Conservation (phyloP, 2,113 vertebrate species). For the Sphaerodactylus townsendi region DNA sequence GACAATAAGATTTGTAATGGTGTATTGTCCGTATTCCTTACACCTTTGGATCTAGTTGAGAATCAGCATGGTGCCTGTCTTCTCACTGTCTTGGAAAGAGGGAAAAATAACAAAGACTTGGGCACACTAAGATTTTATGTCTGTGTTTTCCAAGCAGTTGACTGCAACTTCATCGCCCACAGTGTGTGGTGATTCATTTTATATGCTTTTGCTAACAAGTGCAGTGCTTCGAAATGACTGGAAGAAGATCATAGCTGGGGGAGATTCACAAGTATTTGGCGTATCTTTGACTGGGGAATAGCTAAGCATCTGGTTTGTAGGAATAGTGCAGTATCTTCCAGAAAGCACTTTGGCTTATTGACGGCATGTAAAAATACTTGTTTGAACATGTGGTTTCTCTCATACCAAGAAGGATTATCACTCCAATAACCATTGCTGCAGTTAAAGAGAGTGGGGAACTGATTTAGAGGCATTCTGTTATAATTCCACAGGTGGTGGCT, state of each 20-base stretch:
- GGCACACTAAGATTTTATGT: neutral
- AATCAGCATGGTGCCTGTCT: too few species aligned
- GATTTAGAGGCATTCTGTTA: neutral
- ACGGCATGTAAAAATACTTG: neutral
- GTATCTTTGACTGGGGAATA: neutral
- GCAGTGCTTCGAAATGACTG: neutral
- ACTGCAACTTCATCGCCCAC: neutral
- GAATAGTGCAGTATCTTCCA: neutral
- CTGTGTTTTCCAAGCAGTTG: too few species aligned
- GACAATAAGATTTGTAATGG: conserved; percentile 35
- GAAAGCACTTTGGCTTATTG: neutral
- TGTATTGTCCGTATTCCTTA: neutral
- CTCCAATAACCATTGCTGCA: neutral
- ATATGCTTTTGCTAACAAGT: neutral
- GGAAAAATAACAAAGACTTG: too few species aligned
- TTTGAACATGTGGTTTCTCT: neutral
- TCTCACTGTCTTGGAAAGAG: neutral
- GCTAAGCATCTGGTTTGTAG: neutral
- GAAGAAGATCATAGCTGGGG: neutral
- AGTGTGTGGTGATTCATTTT: neutral
- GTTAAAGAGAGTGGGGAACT: neutral
- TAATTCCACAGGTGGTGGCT: neutral
- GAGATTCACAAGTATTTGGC: neutral
- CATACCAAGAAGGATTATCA: neutral
- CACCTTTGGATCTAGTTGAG: neutral